Percentiles rank a stretch among this genome's conserved stretches.
Evolutionary conservation across 2,888 invertebrate genomes (phyloP).

Genomic region (Athetis lepigone): DNA sequence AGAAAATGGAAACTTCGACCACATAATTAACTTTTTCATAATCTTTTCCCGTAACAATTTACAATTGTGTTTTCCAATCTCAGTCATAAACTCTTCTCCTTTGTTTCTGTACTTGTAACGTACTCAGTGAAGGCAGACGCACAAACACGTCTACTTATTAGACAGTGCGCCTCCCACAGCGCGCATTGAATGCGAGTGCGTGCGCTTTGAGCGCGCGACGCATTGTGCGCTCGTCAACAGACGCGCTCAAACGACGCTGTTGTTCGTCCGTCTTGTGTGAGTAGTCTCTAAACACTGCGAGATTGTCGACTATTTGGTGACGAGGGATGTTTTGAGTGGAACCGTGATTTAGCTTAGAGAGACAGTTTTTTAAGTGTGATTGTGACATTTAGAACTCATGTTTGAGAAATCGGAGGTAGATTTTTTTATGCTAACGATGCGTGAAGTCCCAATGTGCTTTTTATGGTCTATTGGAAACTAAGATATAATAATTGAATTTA

Average conservation of each 20-base stretch:
- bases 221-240: constrained; percentile 42
- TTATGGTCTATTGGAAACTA: no score
- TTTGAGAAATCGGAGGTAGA: not conserved
- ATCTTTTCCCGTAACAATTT: not conserved
- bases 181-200: constrained; percentile 42
- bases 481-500: no score
- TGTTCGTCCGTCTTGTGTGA: constrained; percentile 46
- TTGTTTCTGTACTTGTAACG: not conserved
- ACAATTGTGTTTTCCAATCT: not conserved
- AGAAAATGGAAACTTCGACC: not conserved
- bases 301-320: constrained; percentile 38
- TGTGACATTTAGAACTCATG: not conserved
- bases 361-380: not conserved
- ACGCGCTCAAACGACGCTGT: constrained; percentile 47
- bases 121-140: not conserved
- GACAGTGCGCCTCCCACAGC: not conserved
- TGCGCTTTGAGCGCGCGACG: constrained; percentile 35
- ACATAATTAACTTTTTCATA: not conserved
- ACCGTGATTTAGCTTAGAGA: not conserved
- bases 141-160: constrained; percentile 8
- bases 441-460: no score
- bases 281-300: constrained; percentile 48
- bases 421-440: no score
- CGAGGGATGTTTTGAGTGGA: constrained; percentile 28
- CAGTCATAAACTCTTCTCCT: not conserved